Base-by-base conservation (phyloP, 1,140 invertebrate genomes). In the Eubasilissa regina region DNA sequence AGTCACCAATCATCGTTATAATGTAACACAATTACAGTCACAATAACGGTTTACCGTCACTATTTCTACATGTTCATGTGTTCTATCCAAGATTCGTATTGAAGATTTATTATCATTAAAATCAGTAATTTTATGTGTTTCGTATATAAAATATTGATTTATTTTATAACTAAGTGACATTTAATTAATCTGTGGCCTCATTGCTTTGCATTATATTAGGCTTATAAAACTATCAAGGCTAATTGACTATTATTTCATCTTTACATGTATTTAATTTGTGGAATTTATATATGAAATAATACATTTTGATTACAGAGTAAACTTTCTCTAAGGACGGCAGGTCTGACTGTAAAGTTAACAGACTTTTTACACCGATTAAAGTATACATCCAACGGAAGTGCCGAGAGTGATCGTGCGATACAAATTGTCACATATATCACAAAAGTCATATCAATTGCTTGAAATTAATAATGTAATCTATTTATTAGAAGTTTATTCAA, bases 371-470 rank as follows among this genome's bases (percentile, higher is more conserved):
- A 80, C 13, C 76, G 51, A 35, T 19, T 78, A 21, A 80, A 80
- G 53, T 73, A 73, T 58, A 48, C 73, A 13, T 75, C 78, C 3
- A 48, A 55, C 43, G 72, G 70, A 15, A 51, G 44, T 74, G 9
- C 21, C 17, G 70, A 78, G 35, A 78, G 48, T 68, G 72, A 80
- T 11, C 56, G 70, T 10, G 78, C 78, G 21, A 78, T 82, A 58
- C 78, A 82, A 76, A 78, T 82, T 51, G 77, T 82, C 21, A 78
- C 76, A 13, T 82, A 82, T 47, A 76, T 82, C 9, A 21, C 74
- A n/a, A 78, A 82, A 68, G 72, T 78, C 21, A 77, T 82, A 64
- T 76, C 74, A 8, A 48, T 76, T 76, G 13, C 51, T 25, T 73
- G 43, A 56, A 43, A 51, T 51, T 1, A 8, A 51, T 51, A 13